Percentiles rank a stretch among this genome's conserved stretches.
These are phyloP conservation scores for Spicauda simplicius DNA, from an alignment of 2,888 invertebrate species.

Conservation along the genomic window DNA sequence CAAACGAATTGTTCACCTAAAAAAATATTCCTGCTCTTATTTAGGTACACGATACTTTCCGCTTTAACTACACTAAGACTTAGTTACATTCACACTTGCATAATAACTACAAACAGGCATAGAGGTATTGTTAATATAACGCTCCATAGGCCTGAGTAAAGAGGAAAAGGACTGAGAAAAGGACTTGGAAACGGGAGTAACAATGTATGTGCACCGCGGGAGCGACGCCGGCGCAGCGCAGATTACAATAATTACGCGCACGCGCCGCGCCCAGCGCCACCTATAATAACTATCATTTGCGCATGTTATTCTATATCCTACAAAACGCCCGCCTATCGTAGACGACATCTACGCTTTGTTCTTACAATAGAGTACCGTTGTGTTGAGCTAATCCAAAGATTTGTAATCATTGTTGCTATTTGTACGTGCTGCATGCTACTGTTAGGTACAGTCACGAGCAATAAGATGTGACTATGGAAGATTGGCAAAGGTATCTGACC, in stretches of 20 bases:
- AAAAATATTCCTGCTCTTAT: not conserved
- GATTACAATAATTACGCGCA: conserved; percentile 83
- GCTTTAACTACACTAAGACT: not conserved
- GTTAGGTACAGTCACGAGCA: too few relatives aligned
- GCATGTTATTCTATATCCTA: conserved; percentile 79
- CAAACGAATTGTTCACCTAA: not conserved
- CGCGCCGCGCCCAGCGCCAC: conserved; percentile 68
- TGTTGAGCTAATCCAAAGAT: conserved; percentile 24
- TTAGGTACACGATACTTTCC: not conserved
- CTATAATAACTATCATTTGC: conserved; percentile 82
- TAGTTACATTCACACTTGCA: not conserved
- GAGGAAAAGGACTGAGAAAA: conserved; percentile 9
- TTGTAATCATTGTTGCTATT: conserved; percentile 17
- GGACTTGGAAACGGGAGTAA: conserved; percentile 32
- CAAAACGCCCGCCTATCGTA: conserved; percentile 71
- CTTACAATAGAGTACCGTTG: conserved; percentile 35
- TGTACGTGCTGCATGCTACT: not conserved
- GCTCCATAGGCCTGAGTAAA: conserved; percentile 27
- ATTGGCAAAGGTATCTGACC: too few relatives aligned
- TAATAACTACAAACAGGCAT: conserved; percentile 7
- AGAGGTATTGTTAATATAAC: conserved; percentile 11
- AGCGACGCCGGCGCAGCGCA: conserved; percentile 52
- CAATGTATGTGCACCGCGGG: conserved; percentile 28
- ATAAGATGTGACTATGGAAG: too few relatives aligned
- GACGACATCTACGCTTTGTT: conserved; percentile 61